Evolutionary conservation across 2,888 invertebrate genomes (phyloP).

Genomic region (Chrysolina haemoptera): DNA sequence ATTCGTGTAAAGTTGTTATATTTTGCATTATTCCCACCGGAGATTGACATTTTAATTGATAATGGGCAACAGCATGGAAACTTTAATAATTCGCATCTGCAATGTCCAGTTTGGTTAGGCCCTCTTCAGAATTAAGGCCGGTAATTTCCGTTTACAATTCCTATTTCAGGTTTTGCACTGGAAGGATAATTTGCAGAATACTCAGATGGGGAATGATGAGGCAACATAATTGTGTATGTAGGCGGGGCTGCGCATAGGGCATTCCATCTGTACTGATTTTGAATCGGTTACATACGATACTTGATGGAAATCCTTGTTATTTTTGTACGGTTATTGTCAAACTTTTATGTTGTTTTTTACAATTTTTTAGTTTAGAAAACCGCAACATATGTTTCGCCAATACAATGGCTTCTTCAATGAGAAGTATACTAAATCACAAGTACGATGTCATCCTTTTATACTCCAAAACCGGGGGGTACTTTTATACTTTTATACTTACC

Average conservation of each 20-base stretch:
- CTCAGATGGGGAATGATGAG: background rate
- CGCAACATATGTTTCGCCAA: too few relatives aligned
- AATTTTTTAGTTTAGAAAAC: too few relatives aligned
- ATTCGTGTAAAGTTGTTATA: constrained; percentile 45
- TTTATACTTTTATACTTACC: too few relatives aligned
- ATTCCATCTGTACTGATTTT: too few relatives aligned
- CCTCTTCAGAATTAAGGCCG: constrained; percentile 49
- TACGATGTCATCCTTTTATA: too few relatives aligned
- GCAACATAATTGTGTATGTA: background rate
- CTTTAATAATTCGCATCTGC: constrained; percentile 51
- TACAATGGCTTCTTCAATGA: too few relatives aligned
- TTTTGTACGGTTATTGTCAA: too few relatives aligned
- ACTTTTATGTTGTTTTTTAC: too few relatives aligned
- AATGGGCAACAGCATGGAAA: constrained; percentile 51
- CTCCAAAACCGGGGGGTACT: too few relatives aligned
- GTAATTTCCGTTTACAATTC: constrained; percentile 53
- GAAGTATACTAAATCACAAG: too few relatives aligned
- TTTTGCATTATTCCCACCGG: constrained; percentile 54
- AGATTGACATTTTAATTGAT: constrained; percentile 62
- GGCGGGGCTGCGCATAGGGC: background rate
- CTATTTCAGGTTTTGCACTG: constrained; percentile 25
- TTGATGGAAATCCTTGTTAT: too few relatives aligned
- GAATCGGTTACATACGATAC: too few relatives aligned
- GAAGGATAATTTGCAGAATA: background rate
- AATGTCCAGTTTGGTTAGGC: constrained; percentile 45